Base-by-base conservation (phyloP, 1,140 invertebrate genomes). In the Delia radicum region DNA sequence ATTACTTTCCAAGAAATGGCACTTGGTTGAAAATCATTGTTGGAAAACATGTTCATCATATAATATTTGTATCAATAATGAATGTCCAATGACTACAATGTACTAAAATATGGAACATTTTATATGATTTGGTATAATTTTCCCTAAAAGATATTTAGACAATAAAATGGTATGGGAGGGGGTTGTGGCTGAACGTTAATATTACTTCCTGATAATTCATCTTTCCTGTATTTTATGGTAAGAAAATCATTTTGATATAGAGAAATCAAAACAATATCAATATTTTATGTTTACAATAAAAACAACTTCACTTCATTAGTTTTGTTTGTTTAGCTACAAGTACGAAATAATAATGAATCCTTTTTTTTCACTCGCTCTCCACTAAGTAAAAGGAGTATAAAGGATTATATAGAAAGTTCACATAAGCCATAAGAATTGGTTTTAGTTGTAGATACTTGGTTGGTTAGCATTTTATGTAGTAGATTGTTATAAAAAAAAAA, bases 181-280 rank as follows among this genome's bases (percentile, higher is more conserved):
- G 33, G 13, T 21, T 55, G n/a, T 55, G 21, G 21, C 4, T 55
- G n/a, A n/a, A 55, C 48, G 48, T n/a, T 55, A 21, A 55, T 55
- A 55, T 55, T 55, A 55, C 48, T 55, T 55, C 48, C 48, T 55
- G 48, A 55, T 69, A 69, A 69, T 37, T 33, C 29, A 37, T 69
- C 29, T 69, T 69, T 69, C 65, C 65, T 33, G 65, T 26, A 18
- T 24, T n/a, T 69, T 69, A 37, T 69, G 65, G 37, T 10, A 18
- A 18, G 29, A 21, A 69, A 24, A 18, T 26, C 6, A 69, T 69
- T 69, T 24, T 33, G n/a, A 33, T 10, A 67, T 31, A 21, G 15
- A 55, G 24, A 55, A 24, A 37, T 69, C 65, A 69, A 69, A 69
- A 69, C 18, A 37, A 24, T 69, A 67, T 67, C 63, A 67, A 67